These are phyloP conservation scores for Hydrochoerus hydrochaeris DNA, from an alignment of 2,113 vertebrate species.

Conservation along the genomic window DNA sequence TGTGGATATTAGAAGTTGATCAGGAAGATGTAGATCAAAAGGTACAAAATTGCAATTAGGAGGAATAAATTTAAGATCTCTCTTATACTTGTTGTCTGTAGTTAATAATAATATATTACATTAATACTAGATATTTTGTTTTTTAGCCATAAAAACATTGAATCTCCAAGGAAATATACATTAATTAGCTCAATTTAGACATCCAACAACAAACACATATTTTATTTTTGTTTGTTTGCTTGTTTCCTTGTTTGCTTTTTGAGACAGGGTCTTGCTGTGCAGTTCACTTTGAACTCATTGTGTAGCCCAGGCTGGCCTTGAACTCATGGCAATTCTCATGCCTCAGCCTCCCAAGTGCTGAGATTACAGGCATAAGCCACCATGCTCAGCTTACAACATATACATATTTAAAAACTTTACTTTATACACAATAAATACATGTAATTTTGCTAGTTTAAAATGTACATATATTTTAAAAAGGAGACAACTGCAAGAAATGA, in stretches of 20 bases:
- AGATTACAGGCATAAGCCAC: background rate
- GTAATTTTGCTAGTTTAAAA: background rate
- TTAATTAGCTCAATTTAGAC: background rate
- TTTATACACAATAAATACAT: background rate
- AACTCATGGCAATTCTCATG: background rate
- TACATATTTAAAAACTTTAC: background rate
- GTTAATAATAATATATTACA: background rate
- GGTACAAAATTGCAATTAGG: background rate
- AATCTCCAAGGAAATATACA: background rate
- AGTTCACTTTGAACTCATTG: background rate
- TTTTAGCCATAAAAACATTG: background rate
- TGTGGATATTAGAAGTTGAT: background rate
- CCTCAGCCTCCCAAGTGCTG: background rate
- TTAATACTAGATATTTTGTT: background rate
- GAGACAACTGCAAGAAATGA: background rate
- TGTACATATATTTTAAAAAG: background rate
- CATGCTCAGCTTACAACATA: background rate
- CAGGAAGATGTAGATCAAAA: background rate
- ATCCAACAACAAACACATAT: background rate
- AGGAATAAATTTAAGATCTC: background rate
- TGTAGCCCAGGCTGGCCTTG: background rate
- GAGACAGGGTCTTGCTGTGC: background rate
- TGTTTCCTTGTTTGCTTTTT: no score
- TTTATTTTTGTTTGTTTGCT: background rate
- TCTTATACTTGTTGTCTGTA: background rate